Conservation (phyloP, 2,113 vertebrate genomes). For the Sebastes schlegelii region DNA sequence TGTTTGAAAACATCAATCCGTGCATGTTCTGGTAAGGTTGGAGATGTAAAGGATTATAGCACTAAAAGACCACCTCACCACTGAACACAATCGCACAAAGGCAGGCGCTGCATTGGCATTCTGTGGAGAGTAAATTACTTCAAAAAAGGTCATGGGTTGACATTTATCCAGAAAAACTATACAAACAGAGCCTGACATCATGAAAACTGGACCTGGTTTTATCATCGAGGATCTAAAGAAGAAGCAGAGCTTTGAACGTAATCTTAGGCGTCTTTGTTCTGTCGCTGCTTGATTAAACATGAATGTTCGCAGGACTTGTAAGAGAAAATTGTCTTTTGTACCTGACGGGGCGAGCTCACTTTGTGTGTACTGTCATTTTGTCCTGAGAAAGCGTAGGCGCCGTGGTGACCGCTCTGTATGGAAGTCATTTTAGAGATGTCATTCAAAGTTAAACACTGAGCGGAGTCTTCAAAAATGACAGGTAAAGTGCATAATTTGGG, state of each 20-base stretch:
- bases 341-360: background rate
- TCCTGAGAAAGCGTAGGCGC: constrained; percentile 5
- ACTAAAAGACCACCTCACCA: constrained; percentile 44
- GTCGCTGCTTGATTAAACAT: constrained; percentile 63
- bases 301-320: constrained; percentile 28
- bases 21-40: constrained; percentile 1
- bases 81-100: constrained; percentile 54
- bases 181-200: constrained; percentile 63
- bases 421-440: constrained; percentile 33
- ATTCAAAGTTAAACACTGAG: constrained; percentile 33
- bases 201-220: constrained; percentile 60
- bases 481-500: constrained; percentile 26
- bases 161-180: constrained; percentile 82
- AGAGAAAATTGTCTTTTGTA: constrained; percentile 31
- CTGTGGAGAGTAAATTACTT: constrained; percentile 76
- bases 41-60: constrained; percentile 41
- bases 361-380: constrained; percentile 9
- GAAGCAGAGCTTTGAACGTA: constrained; percentile 58
- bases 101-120: constrained; percentile 54
- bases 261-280: constrained; percentile 45
- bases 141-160: constrained; percentile 84
- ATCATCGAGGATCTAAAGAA: constrained; percentile 61
- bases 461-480: constrained; percentile 11
- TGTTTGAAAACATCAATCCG: background rate
- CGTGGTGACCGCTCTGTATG: background rate